Evolutionary conservation across 2,888 invertebrate species (phyloP).

Genomic region (Lampropteryx suffumata): DNA sequence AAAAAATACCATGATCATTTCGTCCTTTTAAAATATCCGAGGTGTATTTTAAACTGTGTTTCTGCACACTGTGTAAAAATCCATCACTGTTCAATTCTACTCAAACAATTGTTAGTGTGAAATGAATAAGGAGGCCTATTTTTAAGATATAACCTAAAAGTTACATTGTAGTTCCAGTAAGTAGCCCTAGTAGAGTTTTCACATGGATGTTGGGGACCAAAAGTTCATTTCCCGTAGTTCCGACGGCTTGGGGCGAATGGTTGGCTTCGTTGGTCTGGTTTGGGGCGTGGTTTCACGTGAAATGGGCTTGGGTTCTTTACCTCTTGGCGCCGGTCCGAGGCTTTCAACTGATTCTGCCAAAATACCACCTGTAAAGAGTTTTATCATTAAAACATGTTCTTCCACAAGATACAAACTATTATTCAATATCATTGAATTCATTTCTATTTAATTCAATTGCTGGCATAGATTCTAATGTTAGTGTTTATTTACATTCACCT

Average conservation of each 20-base stretch:
- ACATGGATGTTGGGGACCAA: constrained; percentile 94
- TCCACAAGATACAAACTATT: too few relatives aligned
- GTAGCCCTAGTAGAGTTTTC: constrained; percentile 42
- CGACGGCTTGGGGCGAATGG: constrained; percentile 70
- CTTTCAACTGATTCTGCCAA: constrained; percentile 73
- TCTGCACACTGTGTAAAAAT: too few relatives aligned
- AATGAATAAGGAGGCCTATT: background rate
- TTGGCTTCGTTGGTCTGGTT: constrained; percentile 52
- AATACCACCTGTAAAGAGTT: constrained; percentile 42
- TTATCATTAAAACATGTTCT: too few relatives aligned
- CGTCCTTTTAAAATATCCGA: too few relatives aligned
- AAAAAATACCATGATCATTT: too few relatives aligned
- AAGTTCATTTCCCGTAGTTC: constrained; percentile 92
- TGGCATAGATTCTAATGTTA: too few relatives aligned
- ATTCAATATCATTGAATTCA: too few relatives aligned
- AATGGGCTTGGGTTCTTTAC: constrained; percentile 42
- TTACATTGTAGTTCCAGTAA: constrained; percentile 12
- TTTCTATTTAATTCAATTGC: too few relatives aligned
- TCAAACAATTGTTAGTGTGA: constrained; percentile 21
- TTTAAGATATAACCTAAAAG: constrained; percentile 17
- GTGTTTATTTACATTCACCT: too few relatives aligned
- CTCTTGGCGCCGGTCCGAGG: constrained; percentile 67
- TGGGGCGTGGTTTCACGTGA: constrained; percentile 42
- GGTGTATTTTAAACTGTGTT: too few relatives aligned
- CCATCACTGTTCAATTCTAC: too few relatives aligned